Percentiles rank a stretch among this genome's conserved stretches.
Conservation (phyloP, 2,113 vertebrate species). For the Embiotoca jacksoni region DNA sequence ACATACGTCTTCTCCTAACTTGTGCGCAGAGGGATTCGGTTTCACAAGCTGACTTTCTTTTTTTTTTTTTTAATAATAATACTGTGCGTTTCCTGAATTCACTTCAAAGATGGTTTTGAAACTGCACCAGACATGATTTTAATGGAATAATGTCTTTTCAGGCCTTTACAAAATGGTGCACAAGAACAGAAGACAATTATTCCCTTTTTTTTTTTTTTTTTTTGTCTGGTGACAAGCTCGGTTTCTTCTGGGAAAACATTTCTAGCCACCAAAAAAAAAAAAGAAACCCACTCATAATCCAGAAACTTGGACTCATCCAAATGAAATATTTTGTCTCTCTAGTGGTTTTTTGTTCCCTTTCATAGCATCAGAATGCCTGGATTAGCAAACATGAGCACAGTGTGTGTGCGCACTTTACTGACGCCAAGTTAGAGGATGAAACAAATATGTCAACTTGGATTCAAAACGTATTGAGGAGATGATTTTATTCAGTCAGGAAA, state of each 20-base stretch:
- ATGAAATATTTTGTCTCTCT: not conserved
- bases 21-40: no score
- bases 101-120: conserved; percentile 7
- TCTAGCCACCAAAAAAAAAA: not conserved
- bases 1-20: no score
- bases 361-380: not conserved
- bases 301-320: conserved; percentile 23
- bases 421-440: not conserved
- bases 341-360: conserved; percentile 19
- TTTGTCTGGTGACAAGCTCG: conserved; percentile 22
- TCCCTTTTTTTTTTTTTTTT: conserved; percentile 28
- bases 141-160: conserved; percentile 19
- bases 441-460: not conserved
- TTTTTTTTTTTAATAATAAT: no score
- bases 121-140: conserved; percentile 9
- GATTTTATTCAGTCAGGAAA: not conserved
- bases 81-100: conserved; percentile 2
- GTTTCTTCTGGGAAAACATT: conserved; percentile 44
- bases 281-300: conserved; percentile 15
- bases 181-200: conserved; percentile 2
- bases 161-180: not conserved
- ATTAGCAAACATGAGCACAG: conserved; percentile 25
- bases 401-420: conserved; percentile 2
- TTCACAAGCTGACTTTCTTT: no score
- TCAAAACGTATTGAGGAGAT: not conserved